Percentiles rank a stretch among this genome's conserved stretches.
Evolutionary conservation across 2,113 vertebrate genomes (phyloP).

Genomic region (Arenaria interpres): DNA sequence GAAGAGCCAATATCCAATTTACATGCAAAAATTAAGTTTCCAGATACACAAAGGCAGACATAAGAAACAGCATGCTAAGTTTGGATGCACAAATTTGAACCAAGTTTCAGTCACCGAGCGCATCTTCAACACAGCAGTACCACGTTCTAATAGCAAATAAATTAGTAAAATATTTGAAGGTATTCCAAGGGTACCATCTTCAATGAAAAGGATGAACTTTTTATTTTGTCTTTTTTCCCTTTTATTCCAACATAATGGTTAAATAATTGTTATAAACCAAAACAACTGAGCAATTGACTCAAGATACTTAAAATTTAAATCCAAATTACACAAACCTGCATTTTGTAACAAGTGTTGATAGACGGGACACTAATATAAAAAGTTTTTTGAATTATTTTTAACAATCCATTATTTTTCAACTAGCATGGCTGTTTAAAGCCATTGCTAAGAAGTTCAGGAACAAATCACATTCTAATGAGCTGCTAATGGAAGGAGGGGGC

Average conservation of each 20-base stretch:
- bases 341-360: constrained; percentile 39
- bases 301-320: constrained; percentile 34
- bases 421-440: constrained; percentile 47
- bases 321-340: constrained; percentile 53
- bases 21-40: constrained; percentile 58
- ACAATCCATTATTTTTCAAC: constrained; percentile 5
- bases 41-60: constrained; percentile 43
- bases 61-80: constrained; percentile 50
- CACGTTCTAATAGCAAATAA: constrained; percentile 33
- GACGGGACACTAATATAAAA: constrained; percentile 14
- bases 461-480: background rate
- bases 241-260: constrained; percentile 60
- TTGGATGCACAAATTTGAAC: constrained; percentile 34
- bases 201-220: constrained; percentile 53
- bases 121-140: constrained; percentile 21
- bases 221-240: constrained; percentile 59
- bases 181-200: constrained; percentile 36
- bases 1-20: constrained; percentile 8
- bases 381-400: background rate
- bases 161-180: constrained; percentile 22
- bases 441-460: constrained; percentile 2
- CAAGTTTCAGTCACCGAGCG: constrained; percentile 30
- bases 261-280: constrained; percentile 41
- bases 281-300: constrained; percentile 39
- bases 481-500: background rate